These are phyloP conservation scores for Prochilodus magdalenae DNA, from an alignment of 2,113 vertebrate genomes.

Conservation along the genomic window DNA sequence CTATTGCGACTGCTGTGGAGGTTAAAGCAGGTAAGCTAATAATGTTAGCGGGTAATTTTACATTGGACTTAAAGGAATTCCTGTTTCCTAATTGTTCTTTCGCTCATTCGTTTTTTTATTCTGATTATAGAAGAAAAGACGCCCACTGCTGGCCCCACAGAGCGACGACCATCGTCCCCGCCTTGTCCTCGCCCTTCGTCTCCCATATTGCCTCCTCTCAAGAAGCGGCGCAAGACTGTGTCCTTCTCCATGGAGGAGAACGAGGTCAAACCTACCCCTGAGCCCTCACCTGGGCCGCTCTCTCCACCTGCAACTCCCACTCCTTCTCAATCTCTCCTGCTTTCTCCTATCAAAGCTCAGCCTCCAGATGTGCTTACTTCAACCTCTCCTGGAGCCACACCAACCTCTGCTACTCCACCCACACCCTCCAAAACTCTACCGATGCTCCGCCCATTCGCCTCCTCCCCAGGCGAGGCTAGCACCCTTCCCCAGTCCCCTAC, in stretches of 20 bases:
- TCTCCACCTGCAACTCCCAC: constrained; percentile 32
- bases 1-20: constrained; percentile 58
- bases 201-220: constrained; percentile 85
- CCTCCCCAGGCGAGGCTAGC: constrained; percentile 74
- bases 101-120: neutral
- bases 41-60: neutral
- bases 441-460: constrained; percentile 78
- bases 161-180: constrained; percentile 64
- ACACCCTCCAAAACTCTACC: constrained; percentile 68
- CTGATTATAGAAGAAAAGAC: constrained; percentile 46
- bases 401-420: constrained; percentile 23
- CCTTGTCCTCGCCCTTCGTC: constrained; percentile 73
- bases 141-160: constrained; percentile 12
- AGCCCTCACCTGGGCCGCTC: constrained; percentile 22
- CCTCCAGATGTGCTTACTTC: constrained; percentile 60
- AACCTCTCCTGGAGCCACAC: constrained; percentile 34
- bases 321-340: constrained; percentile 40
- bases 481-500: constrained; percentile 60
- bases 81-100: neutral
- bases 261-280: constrained; percentile 66
- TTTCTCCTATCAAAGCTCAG: constrained; percentile 61
- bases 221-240: constrained; percentile 90
- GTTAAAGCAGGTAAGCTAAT: constrained; percentile 69
- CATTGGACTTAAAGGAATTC: neutral
- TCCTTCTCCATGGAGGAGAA: constrained; percentile 82